Evolutionary conservation across 2,113 vertebrate species (phyloP), one percentile per base, ranked within the genome.

Genomic region (Regulus satrapa): DNA sequence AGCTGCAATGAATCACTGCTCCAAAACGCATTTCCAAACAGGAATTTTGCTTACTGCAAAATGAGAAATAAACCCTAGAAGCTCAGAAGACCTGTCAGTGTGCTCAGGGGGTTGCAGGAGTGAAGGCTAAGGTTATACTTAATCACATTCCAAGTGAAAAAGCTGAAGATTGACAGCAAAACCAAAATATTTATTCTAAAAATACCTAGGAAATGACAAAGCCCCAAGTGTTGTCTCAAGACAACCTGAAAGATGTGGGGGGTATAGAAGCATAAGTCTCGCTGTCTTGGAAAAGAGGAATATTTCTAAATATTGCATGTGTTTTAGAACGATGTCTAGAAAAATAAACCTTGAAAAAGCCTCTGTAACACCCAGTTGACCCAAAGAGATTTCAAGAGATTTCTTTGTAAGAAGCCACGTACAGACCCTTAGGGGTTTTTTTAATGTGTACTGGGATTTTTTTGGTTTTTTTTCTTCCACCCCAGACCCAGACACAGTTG

Each of bases 201-300:
- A 96, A 78, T 96, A 96, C 88, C 78, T 92, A 92, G 82, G 93
- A 95, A 96, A 95, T 94, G 78, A 93, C 88, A 96, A 87, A 91
- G 79, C 89, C 93, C 88, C 72, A 84, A 94, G 91, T 93, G 95
- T 90, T 96, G 85, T 97, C 83, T 94, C 96, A 80, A 92, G 91
- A 74, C 88, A 96, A 97, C 95, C 96, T 95, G 92, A 92, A 95
- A 74, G 85, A 94, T 40, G 88, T 88, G 79, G 96, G 83, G 94
- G 75, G 75, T 85, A 91, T 34, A 73, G 56, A 51, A 66, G 71
- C 71, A 10, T 26, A 72, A 74, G 68, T 74, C 79, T 79, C 17
- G 4, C 58, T 63, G 12, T 36, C 83, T 71, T 67, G 59, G 51
- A 91, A 61, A 48, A 31, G 55, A 49, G 6, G 34, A 80, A 84